These are phyloP conservation scores for Drosophila ambigua DNA, from an alignment of 1,140 invertebrate species.

Conservation along the genomic window DNA sequence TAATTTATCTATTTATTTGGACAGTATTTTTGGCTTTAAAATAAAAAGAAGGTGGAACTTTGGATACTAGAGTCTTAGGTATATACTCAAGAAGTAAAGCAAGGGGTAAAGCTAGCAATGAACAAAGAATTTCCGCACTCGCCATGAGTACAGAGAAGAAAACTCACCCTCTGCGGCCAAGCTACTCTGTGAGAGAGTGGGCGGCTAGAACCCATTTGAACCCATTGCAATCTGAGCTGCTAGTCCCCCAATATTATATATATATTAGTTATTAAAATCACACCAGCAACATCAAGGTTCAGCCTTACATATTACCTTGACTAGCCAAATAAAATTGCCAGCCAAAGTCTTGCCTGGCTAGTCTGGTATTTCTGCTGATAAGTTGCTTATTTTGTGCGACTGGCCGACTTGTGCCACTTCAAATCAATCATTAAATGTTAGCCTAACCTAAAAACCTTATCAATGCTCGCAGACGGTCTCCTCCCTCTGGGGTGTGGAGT, in stretches of 20 bases:
- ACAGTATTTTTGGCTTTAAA: too few species aligned
- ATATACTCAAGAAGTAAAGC: too few species aligned
- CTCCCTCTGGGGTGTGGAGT: neutral
- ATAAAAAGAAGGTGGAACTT: too few species aligned
- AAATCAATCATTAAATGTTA: slow-evolving; percentile 52
- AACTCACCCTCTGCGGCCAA: too few species aligned
- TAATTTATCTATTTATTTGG: too few species aligned
- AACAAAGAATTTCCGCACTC: too few species aligned
- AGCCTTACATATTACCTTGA: slow-evolving; percentile 29
- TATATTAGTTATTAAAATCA: neutral
- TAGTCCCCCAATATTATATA: neutral
- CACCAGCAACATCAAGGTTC: slow-evolving; percentile 13
- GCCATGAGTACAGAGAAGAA: too few species aligned
- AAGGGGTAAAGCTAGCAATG: too few species aligned
- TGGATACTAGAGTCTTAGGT: too few species aligned
- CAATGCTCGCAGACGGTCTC: neutral
- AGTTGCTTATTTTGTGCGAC: slow-evolving; percentile 7
- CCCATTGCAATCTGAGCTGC: too few species aligned
- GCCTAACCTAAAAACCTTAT: slow-evolving; percentile 47
- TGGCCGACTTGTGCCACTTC: slow-evolving; percentile 28
- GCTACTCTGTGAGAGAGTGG: too few species aligned
- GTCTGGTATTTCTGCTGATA: slow-evolving; percentile 17
- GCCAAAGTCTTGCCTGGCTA: slow-evolving; percentile 2
- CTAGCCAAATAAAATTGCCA: neutral
- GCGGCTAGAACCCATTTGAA: too few species aligned